Conservation (phyloP, 2,113 vertebrate species). For the Sceloporus undulatus region DNA sequence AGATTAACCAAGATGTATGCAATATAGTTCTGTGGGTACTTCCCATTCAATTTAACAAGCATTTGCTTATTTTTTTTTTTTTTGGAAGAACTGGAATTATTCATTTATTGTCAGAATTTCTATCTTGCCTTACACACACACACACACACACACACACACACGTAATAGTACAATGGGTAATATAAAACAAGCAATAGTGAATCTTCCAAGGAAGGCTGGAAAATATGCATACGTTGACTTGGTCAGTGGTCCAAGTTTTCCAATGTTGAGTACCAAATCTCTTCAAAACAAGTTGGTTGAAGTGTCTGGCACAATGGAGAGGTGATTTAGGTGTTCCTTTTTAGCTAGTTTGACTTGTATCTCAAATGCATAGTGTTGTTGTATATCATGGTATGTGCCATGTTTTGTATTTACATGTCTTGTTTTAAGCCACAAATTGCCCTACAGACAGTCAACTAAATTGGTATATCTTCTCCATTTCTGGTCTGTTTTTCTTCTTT, state of each 20-base stretch:
- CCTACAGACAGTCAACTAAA: no score
- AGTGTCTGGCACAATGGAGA: no score
- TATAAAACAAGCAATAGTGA: background rate
- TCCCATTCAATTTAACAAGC: background rate
- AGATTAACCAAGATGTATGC: background rate
- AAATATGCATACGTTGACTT: background rate
- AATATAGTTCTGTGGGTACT: background rate
- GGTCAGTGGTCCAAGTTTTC: no score
- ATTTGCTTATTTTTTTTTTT: background rate
- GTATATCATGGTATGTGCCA: no score
- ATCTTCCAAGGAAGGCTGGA: background rate
- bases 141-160: background rate
- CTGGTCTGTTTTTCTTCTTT: no score
- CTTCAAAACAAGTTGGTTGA: no score
- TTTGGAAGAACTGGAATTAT: background rate
- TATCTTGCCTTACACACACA: no score
- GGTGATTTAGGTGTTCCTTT: background rate
- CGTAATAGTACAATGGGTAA: background rate
- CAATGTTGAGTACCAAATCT: no score
- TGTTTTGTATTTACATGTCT: no score
- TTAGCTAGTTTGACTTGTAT: constrained; percentile 34
- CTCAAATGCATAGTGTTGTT: background rate
- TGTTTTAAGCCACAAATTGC: no score
- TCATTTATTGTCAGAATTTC: background rate
- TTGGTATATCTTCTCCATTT: no score